Conservation (phyloP, 2,797 vertebrate genomes). For the Sebastes hubbsi region DNA sequence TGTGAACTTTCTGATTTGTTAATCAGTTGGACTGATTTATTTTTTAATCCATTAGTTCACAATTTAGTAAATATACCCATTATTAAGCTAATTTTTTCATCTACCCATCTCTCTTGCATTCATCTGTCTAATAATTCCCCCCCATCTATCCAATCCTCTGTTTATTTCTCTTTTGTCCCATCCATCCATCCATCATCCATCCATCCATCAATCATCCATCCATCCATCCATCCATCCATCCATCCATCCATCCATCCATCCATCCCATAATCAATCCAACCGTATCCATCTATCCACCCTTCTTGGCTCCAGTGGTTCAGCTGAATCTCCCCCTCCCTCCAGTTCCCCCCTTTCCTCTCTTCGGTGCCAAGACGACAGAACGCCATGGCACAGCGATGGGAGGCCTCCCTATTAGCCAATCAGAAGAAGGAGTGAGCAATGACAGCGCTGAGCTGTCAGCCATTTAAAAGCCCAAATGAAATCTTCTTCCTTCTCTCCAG, state of each 20-base stretch:
- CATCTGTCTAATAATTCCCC: not conserved
- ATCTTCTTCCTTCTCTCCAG: not conserved
- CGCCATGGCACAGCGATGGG: conserved; percentile 77
- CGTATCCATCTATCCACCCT: not conserved
- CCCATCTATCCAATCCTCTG: not conserved
- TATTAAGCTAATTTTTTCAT: not conserved
- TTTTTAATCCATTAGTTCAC: conserved; percentile 36
- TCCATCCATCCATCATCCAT: not conserved
- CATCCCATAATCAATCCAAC: not conserved
- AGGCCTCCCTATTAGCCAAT: conserved; percentile 73
- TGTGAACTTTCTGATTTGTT: conserved; percentile 46
- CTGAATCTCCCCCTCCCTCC: conserved; percentile 66
- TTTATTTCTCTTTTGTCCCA: not conserved
- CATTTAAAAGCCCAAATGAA: conserved; percentile 29
- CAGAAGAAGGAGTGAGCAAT: conserved; percentile 69
- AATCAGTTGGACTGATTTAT: conserved; percentile 52
- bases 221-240: not conserved
- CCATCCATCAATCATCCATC: not conserved
- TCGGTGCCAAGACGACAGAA: conserved; percentile 68
- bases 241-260: not conserved
- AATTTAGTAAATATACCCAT: conserved; percentile 24
- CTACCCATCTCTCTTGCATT: not conserved
- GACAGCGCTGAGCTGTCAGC: conserved; percentile 6
- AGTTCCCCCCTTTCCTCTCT: conserved; percentile 71
- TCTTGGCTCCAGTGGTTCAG: conserved; percentile 63